phyloP scores from a whole-genome alignment of 2,888 invertebrate genomes.

The Steromphala cineraria region DNA sequence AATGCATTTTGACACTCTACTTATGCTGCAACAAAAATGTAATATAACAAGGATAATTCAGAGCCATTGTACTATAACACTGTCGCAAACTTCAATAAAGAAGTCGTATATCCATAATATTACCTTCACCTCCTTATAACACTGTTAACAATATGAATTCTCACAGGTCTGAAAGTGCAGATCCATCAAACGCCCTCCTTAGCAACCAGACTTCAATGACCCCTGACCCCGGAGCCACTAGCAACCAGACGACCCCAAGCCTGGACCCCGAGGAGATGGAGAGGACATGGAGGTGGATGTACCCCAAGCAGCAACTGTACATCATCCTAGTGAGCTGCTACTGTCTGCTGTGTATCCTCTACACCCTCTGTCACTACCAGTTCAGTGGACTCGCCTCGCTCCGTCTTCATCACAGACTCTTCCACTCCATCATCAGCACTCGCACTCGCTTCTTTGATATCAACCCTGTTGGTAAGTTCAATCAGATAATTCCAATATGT shows the following conservation, averaged over 20 bases:
- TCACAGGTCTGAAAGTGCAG: conserved; percentile 2
- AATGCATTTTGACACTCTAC: too few species aligned
- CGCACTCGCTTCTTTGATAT: conserved; percentile 91
- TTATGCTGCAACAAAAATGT: too few species aligned
- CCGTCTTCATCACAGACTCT: conserved; percentile 88
- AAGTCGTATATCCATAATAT: too few species aligned
- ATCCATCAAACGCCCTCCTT: not conserved
- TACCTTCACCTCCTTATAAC: too few species aligned
- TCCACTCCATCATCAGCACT: conserved; percentile 85
- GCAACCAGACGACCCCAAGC: not conserved
- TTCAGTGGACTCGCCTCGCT: conserved; percentile 82
- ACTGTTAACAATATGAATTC: too few species aligned
- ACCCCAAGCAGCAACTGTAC: conserved; percentile 24
- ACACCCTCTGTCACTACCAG: conserved; percentile 25
- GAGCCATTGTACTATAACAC: not conserved
- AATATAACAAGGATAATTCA: not conserved
- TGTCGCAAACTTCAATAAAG: too few species aligned
- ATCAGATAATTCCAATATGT: too few species aligned
- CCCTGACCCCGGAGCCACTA: not conserved
- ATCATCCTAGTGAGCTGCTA: conserved; percentile 25
- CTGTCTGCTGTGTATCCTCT: conserved; percentile 19
- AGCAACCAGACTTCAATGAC: not conserved
- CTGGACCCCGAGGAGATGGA: not conserved
- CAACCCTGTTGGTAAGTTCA: conserved; percentile 84
- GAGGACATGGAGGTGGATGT: conserved; percentile 3